Evolutionary conservation across 2,888 invertebrate species (phyloP), one percentile per base, ranked within the genome.

Genomic region (Agriotes lineatus): DNA sequence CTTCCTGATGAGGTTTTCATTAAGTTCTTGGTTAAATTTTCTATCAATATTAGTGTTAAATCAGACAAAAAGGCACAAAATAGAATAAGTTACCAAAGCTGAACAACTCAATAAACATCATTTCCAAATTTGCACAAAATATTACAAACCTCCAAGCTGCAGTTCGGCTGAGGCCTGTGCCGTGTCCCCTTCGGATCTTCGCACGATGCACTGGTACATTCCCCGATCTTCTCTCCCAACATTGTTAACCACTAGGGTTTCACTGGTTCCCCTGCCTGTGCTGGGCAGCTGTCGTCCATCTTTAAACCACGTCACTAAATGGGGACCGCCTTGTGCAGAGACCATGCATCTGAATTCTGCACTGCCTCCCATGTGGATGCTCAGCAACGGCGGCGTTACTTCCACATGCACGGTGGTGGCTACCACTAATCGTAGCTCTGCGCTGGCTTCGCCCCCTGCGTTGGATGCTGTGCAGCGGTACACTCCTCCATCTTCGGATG

Each of bases 111-210:
- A n/a, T n/a, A n/a, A n/a, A n/a, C n/a, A n/a, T n/a, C n/a, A n/a
- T n/a, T n/a, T n/a, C n/a, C n/a, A n/a, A n/a, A n/a, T n/a, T n/a
- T n/a, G n/a, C n/a, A n/a, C n/a, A n/a, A n/a, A n/a, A n/a, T n/a
- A n/a, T n/a, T n/a, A n/a, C n/a, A n/a, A n/a, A 93, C 92, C 90
- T 80, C 92, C 90, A 70, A 92, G 84, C 80, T 91, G 89, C 54
- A 94, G 85, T 82, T 93, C 92, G 0, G 92, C 91, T 0, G 93
- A 88, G 6, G 91, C 92, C 80, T 93, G 93, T 20, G 91, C 91
- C 1, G 91, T 91, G 78, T 92, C 92, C 12, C 91, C 91, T 80
- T 92, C 91, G 30, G 90, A 87, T 72, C 91, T 85, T 69, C 91
- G 85, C 5, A 91, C 92, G 70, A 92, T 87, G 81, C 92, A 93